Evolutionary conservation across 2,113 vertebrate species (phyloP).

Genomic region (Rhinogobius similis): DNA sequence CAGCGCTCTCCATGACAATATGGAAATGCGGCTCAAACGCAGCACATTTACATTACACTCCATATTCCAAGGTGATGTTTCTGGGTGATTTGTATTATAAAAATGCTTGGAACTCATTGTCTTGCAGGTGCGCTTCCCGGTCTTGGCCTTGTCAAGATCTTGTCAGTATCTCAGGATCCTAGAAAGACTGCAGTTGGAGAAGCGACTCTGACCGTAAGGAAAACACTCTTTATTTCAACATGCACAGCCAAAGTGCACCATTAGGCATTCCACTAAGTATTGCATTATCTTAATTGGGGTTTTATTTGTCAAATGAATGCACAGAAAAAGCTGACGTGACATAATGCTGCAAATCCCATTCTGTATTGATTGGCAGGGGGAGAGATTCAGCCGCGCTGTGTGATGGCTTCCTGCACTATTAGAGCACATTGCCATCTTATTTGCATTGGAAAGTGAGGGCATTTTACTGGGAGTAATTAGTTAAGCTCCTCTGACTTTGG

Average conservation of each 20-base stretch:
- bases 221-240: constrained; percentile 42
- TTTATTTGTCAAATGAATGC: constrained; percentile 70
- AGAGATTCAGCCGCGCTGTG: constrained; percentile 42
- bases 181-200: constrained; percentile 31
- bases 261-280: constrained; percentile 23
- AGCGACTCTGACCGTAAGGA: constrained; percentile 9
- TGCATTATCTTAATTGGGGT: constrained; percentile 70
- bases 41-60: constrained; percentile 48
- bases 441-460: constrained; percentile 53
- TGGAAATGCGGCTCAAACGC: constrained; percentile 53
- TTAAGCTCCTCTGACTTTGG: constrained; percentile 67
- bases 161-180: constrained; percentile 28
- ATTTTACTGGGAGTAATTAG: constrained; percentile 71
- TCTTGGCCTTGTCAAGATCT: constrained; percentile 36
- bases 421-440: constrained; percentile 54
- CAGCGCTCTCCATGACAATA: constrained; percentile 49
- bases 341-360: constrained; percentile 72
- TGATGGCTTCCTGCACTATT: constrained; percentile 59
- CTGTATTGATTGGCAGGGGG: constrained; percentile 69
- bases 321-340: constrained; percentile 69
- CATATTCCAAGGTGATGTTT: constrained; percentile 44
- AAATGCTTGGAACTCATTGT: constrained; percentile 40
- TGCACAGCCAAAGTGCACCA: constrained; percentile 26
- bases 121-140: constrained; percentile 14
- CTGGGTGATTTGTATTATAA: constrained; percentile 53